Percentiles rank a stretch among this genome's conserved stretches.
phyloP scores from a whole-genome alignment of 1,140 invertebrate species.

The Chrysoperla carnea region DNA sequence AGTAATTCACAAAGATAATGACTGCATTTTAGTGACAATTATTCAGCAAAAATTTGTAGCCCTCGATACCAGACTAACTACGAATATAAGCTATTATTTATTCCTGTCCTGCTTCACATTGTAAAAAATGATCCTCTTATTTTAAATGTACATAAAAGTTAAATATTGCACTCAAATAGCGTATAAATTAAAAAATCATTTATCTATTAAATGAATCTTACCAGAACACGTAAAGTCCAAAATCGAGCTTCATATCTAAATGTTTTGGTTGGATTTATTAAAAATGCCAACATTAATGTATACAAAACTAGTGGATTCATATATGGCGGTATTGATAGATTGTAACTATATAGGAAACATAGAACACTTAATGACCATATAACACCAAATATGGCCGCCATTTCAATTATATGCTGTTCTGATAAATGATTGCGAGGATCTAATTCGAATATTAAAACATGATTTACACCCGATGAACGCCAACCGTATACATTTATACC shows the following conservation, averaged over 20 bases:
- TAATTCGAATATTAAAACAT: slow-evolving; percentile 96
- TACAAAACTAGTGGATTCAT: slow-evolving; percentile 77
- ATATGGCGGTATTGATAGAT: slow-evolving; percentile 79
- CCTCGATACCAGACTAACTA: no score
- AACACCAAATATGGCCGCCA: slow-evolving; percentile 87
- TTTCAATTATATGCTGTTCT: slow-evolving; percentile 92
- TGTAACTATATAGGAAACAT: slow-evolving; percentile 66
- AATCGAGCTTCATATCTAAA: slow-evolving; percentile 81
- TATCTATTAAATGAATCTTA: no score
- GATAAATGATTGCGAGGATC: slow-evolving; percentile 93
- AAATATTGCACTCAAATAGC: no score
- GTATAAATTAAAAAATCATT: no score
- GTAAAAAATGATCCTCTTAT: no score
- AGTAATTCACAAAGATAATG: no score
- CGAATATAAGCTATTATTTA: no score
- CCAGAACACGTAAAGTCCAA: slow-evolving; percentile 61
- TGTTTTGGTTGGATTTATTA: slow-evolving; percentile 87
- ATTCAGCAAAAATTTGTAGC: no score
- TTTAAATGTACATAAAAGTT: no score
- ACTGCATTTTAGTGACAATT: no score
- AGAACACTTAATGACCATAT: slow-evolving; percentile 80
- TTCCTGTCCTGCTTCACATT: no score
- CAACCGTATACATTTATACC: slow-evolving; percentile 98
- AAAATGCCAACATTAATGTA: slow-evolving; percentile 69
- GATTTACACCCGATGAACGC: slow-evolving; percentile 95